Percentiles rank a stretch among this genome's conserved stretches.
phyloP scores from a whole-genome alignment of 2,797 vertebrate species.

The Sphenopsis melanotis region DNA sequence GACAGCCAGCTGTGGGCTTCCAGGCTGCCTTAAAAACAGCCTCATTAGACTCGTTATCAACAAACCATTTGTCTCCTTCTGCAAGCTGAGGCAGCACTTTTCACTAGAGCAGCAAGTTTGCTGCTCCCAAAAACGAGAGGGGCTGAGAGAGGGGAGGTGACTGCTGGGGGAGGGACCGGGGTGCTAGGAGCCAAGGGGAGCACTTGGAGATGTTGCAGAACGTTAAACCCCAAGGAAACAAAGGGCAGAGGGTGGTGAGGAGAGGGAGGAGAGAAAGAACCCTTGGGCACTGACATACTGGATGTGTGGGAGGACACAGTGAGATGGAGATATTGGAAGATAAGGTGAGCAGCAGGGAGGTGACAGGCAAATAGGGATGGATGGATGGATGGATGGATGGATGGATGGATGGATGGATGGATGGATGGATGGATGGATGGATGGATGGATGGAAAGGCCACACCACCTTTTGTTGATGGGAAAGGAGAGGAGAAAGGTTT shows the following conservation, averaged over 20 bases:
- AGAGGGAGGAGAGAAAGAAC: not conserved
- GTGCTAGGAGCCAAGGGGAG: not conserved
- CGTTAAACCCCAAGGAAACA: not conserved
- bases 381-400: not conserved
- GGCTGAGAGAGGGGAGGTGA: not conserved
- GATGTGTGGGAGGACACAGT: not conserved
- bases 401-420: not conserved
- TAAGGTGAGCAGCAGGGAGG: not conserved
- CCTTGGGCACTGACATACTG: rapidly evolving
- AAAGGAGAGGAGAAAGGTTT: not conserved
- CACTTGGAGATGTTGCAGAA: not conserved
- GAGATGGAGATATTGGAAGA: not conserved
- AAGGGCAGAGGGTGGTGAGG: not conserved
- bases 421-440: not conserved
- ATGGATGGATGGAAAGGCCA: not conserved
- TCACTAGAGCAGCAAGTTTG: not conserved
- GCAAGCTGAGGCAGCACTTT: constrained; percentile 6
- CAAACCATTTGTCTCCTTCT: not conserved
- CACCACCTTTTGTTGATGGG: too few relatives aligned
- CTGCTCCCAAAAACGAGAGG: not conserved
- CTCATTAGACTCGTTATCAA: constrained; percentile 13
- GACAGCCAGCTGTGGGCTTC: constrained; percentile 13
- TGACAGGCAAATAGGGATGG: not conserved
- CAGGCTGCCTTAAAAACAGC: constrained; percentile 17
- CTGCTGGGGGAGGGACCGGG: not conserved